Percentiles rank a stretch among this genome's conserved stretches.
Evolutionary conservation across 2,113 vertebrate species (phyloP).

Genomic region (Alligator mississippiensis): DNA sequence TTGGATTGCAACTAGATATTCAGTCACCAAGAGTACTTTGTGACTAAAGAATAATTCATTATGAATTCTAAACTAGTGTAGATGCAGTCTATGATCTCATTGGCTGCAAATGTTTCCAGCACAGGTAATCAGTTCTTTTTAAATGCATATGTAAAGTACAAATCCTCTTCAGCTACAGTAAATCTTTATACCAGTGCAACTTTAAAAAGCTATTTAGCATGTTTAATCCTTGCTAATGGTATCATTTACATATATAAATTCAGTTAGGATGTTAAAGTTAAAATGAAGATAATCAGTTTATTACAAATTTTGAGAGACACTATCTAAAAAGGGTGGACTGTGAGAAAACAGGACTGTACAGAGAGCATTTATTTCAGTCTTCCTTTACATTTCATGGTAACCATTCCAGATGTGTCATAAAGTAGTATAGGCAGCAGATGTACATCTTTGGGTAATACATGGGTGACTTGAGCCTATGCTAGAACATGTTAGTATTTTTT

Average conservation of each 20-base stretch:
- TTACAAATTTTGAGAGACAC: neutral
- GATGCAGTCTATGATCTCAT: neutral
- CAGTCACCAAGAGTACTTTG: neutral
- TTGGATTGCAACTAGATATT: neutral
- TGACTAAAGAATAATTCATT: neutral
- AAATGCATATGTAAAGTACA: neutral
- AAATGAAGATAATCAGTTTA: neutral
- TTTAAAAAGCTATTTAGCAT: neutral
- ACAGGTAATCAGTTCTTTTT: neutral
- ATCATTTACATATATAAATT: neutral
- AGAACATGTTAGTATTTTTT: neutral
- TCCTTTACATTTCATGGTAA: neutral
- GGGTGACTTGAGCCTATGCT: neutral
- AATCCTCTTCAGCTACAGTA: neutral
- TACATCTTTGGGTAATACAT: neutral
- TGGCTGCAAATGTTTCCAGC: slow-evolving; percentile 7
- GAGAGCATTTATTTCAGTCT: neutral
- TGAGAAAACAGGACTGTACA: fast-evolving
- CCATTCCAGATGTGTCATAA: no score
- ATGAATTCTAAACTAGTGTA: slow-evolving; percentile 18
- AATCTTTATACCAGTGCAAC: neutral
- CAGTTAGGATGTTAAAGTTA: neutral
- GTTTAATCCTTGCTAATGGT: neutral
- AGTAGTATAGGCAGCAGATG: neutral
- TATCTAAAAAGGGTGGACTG: neutral